These are phyloP conservation scores for Protobothrops flavoviridis DNA, from an alignment of 2,113 vertebrate genomes.

Conservation along the genomic window DNA sequence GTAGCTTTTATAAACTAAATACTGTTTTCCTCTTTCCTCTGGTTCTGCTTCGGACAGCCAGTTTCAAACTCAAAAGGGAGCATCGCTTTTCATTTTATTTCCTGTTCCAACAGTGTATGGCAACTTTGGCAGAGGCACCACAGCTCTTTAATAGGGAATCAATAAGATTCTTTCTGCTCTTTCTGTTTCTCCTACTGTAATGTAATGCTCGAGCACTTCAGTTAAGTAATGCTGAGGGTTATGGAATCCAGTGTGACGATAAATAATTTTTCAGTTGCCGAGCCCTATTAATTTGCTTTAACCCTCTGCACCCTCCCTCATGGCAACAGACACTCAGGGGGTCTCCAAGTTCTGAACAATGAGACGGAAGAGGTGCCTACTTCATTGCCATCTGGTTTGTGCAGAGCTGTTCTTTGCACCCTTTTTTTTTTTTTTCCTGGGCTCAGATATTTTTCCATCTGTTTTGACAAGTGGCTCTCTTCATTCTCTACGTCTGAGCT, in stretches of 20 bases:
- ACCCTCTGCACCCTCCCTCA: background rate
- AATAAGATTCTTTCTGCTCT: background rate
- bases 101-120: no score
- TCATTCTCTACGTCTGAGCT: slow-evolving; percentile 48
- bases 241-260: background rate
- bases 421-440: background rate
- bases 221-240: rapidly evolving
- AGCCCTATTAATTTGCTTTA: background rate
- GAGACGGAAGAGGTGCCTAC: background rate
- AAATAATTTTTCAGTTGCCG: background rate
- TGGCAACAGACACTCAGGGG: background rate
- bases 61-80: background rate
- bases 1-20: background rate
- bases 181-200: background rate
- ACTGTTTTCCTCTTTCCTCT: background rate
- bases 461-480: slow-evolving; percentile 45
- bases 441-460: slow-evolving; percentile 33
- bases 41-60: background rate
- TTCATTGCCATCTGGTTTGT: background rate
- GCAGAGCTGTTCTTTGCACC: background rate
- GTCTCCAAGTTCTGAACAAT: background rate
- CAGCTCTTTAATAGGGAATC: background rate
- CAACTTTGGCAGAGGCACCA: background rate
- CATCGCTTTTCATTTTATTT: background rate
- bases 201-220: background rate